These are phyloP conservation scores for Petrophora chlorosata DNA, from an alignment of 2,888 invertebrate species.

Conservation along the genomic window DNA sequence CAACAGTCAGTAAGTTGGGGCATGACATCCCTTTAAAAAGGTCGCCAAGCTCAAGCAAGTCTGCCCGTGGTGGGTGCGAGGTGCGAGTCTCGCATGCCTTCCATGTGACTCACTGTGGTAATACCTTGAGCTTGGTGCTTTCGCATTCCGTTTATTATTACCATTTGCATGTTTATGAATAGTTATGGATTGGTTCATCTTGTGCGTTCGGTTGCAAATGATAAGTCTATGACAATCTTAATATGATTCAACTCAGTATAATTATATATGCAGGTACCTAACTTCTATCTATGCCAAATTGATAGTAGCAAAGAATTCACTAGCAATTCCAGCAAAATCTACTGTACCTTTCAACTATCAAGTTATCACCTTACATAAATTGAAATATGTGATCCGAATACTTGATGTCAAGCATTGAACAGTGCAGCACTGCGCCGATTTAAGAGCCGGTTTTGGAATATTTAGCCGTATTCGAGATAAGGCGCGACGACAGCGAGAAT, in stretches of 20 bases:
- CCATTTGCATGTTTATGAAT: slow-evolving; percentile 40
- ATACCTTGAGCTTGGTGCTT: slow-evolving; percentile 62
- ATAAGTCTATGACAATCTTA: neutral
- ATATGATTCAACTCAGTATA: neutral
- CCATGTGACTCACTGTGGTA: slow-evolving; percentile 69
- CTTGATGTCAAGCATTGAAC: slow-evolving; percentile 49
- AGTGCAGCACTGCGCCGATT: slow-evolving; percentile 53
- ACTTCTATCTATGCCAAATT: too few species aligned
- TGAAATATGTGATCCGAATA: slow-evolving; percentile 45
- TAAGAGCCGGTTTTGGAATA: slow-evolving; percentile 64
- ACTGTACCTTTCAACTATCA: too few species aligned
- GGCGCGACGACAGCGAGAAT: slow-evolving; percentile 37
- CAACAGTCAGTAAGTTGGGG: neutral
- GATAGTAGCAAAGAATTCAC: too few species aligned
- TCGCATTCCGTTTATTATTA: slow-evolving; percentile 65
- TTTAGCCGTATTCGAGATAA: slow-evolving; percentile 52
- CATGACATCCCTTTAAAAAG: neutral
- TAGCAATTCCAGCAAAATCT: too few species aligned
- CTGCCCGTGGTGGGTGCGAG: slow-evolving; percentile 38
- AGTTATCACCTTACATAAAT: too few species aligned
- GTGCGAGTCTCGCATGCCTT: slow-evolving; percentile 66
- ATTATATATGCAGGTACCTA: too few species aligned
- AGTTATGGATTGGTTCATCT: slow-evolving; percentile 27
- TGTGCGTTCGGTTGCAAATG: neutral
- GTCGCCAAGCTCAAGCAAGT: slow-evolving; percentile 3